Percentiles rank a stretch among this genome's conserved stretches.
Conservation (phyloP, 23 tunicate species). For the Trididemnum miniatum region DNA sequence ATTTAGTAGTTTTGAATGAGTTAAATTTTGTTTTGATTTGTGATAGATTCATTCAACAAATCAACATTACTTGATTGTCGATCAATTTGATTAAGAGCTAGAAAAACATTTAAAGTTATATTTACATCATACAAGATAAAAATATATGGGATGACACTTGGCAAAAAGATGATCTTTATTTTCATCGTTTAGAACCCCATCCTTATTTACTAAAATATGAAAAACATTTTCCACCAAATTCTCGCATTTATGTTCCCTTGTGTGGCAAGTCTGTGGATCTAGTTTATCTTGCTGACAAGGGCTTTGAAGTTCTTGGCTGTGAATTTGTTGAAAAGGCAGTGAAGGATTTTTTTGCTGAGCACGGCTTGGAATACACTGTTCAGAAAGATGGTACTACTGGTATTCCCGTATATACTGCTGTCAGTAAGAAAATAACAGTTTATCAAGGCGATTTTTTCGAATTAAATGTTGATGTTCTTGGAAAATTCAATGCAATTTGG, state of each 20-base stretch:
- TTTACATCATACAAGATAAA: no score
- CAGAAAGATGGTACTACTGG: neutral
- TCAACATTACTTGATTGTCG: no score
- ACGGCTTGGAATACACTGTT: constrained; percentile 7
- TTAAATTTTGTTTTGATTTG: no score
- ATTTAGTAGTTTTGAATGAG: no score
- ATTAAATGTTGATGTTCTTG: constrained; percentile 21
- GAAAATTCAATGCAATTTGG: constrained; percentile 69
- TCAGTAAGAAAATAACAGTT: constrained; percentile 40
- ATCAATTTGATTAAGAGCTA: no score
- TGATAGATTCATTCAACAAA: no score
- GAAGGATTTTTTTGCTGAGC: constrained; percentile 41
- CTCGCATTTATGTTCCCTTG: constrained; percentile 47
- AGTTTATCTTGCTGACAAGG: constrained; percentile 61
- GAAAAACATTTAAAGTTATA: no score
- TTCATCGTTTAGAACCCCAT: neutral
- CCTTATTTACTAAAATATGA: neutral
- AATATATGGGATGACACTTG: neutral
- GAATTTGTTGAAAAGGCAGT: constrained; percentile 66
- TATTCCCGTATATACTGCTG: constrained; percentile 33
- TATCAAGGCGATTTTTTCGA: constrained; percentile 59
- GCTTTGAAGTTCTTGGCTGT: constrained; percentile 69
- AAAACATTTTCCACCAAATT: neutral
- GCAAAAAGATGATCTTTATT: neutral
- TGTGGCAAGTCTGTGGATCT: constrained; percentile 87